Evolutionary conservation across 2,113 vertebrate species (phyloP).

Genomic region (Cheirogaleus medius): DNA sequence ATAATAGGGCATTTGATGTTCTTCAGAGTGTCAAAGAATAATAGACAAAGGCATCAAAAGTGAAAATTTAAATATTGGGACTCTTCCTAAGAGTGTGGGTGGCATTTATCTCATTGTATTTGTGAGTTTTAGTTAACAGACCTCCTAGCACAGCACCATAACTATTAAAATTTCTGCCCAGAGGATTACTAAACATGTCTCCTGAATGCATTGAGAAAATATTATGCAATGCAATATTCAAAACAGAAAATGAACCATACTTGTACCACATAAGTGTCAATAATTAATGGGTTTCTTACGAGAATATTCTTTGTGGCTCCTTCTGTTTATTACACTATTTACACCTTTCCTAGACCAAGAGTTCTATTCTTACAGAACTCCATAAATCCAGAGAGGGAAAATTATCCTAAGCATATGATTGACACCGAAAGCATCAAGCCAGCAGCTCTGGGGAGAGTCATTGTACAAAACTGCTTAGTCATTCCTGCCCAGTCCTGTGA

Average conservation of each 20-base stretch:
- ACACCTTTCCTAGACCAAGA: slow-evolving; percentile 81
- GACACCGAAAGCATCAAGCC: slow-evolving; percentile 74
- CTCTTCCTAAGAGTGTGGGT: neutral
- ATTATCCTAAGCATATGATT: slow-evolving; percentile 73
- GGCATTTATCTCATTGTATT: neutral
- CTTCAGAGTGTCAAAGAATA: neutral
- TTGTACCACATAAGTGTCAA: slow-evolving; percentile 75
- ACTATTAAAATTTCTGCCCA: neutral
- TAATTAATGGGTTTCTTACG: slow-evolving; percentile 80
- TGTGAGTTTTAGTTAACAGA: neutral
- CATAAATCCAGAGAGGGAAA: slow-evolving; percentile 67
- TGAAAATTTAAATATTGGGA: neutral
- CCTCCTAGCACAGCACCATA: neutral
- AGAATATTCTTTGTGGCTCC: slow-evolving; percentile 76
- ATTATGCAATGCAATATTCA: slow-evolving; percentile 42
- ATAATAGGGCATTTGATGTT: neutral
- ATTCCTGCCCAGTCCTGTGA: slow-evolving; percentile 71
- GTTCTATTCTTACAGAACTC: slow-evolving; percentile 70
- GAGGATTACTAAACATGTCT: neutral
- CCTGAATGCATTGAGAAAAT: neutral
- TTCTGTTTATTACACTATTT: slow-evolving; percentile 80
- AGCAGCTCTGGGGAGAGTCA: slow-evolving; percentile 70
- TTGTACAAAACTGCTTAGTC: slow-evolving; percentile 65
- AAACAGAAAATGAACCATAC: slow-evolving; percentile 71
- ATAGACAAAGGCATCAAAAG: neutral